Conservation (phyloP, 2,113 vertebrate genomes). For the Phalacrocorax aristotelis region DNA sequence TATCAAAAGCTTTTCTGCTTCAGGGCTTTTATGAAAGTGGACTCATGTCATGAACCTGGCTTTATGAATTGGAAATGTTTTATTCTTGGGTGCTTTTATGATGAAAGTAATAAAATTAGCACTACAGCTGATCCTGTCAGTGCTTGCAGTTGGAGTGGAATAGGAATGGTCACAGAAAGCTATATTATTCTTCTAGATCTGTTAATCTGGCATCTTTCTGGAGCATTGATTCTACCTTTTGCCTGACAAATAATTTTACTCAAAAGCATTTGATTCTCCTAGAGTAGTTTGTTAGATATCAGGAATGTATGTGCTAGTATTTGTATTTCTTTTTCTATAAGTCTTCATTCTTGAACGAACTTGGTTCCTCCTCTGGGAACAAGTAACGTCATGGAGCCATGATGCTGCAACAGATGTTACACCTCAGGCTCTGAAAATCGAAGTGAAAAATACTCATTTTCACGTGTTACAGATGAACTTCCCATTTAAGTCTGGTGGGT, state of each 20-base stretch:
- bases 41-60: not conserved
- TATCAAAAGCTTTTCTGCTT: not conserved
- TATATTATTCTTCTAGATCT: not conserved
- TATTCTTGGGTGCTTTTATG: not conserved
- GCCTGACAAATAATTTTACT: not conserved
- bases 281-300: not conserved
- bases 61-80: not conserved
- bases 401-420: not conserved
- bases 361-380: not conserved
- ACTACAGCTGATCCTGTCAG: not conserved
- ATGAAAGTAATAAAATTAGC: not conserved
- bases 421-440: not conserved
- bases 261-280: not conserved
- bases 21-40: not conserved
- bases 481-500: not conserved
- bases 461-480: not conserved
- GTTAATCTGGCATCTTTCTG: not conserved
- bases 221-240: not conserved
- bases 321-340: not conserved
- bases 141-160: not conserved
- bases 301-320: not conserved
- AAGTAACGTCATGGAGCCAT: not conserved
- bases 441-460: not conserved
- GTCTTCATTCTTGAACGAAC: not conserved
- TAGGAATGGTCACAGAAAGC: not conserved